Evolutionary conservation across 30 jellyfish, hydroid and myxozoan genomes (phyloP).

Genomic region (Calvadosia cruxmelitensis): DNA sequence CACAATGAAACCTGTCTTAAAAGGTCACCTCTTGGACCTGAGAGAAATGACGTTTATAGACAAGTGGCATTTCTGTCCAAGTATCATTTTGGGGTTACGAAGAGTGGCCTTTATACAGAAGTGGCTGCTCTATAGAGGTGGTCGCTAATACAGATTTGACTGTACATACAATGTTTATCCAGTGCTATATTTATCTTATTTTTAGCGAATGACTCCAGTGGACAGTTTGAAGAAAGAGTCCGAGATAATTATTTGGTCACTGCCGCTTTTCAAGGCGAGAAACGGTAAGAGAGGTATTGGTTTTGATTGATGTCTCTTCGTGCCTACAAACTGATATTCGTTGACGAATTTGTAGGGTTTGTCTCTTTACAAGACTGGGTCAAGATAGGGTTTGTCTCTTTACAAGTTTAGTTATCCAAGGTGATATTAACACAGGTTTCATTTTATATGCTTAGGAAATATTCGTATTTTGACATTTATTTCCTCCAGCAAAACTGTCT

Average conservation of each 20-base stretch:
- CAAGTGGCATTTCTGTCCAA: neutral
- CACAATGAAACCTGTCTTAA: neutral
- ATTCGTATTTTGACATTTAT: no score
- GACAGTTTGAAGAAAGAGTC: neutral
- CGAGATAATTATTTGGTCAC: neutral
- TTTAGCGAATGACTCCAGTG: neutral
- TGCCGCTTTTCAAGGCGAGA: neutral
- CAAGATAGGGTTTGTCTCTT: no score
- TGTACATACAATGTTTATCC: neutral
- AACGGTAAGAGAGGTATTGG: neutral
- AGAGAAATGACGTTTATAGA: neutral
- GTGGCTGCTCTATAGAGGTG: constrained; percentile 2
- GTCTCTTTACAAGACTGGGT: no score
- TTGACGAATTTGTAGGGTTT: no score
- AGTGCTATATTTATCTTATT: neutral
- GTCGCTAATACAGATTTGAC: neutral
- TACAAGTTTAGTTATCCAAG: no score
- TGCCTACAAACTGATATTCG: no score
- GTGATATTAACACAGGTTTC: no score
- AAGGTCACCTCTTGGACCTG: neutral
- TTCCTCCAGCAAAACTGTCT: no score
- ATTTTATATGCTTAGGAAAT: no score
- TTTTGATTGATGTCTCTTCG: neutral
- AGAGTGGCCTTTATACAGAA: neutral
- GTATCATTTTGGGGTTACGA: neutral